Percentiles rank a stretch among this genome's conserved stretches.
Evolutionary conservation across 2,888 invertebrate genomes (phyloP).

Genomic region (Pachycephus smyrnensis): DNA sequence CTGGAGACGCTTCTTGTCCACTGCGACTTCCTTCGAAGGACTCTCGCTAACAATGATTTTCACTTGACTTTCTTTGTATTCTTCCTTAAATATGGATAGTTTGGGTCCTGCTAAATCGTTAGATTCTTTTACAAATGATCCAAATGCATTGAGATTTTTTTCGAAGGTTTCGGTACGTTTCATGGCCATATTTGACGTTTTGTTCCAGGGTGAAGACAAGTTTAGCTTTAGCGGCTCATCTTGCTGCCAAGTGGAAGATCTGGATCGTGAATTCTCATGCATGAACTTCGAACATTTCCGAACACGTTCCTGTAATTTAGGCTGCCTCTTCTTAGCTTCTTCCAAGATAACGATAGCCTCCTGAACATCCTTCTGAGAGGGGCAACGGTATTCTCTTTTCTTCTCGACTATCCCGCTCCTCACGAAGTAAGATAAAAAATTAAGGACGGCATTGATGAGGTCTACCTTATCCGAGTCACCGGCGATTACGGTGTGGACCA

Average conservation of each 20-base stretch:
- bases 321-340: slow-evolving; percentile 41
- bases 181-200: slow-evolving; percentile 29
- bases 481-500: slow-evolving; percentile 84
- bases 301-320: slow-evolving; percentile 24
- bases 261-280: not conserved
- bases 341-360: slow-evolving; percentile 51
- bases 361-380: slow-evolving; percentile 50
- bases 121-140: not conserved
- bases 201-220: not conserved
- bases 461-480: slow-evolving; percentile 74
- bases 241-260: not conserved
- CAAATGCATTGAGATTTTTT: slow-evolving; percentile 48
- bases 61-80: slow-evolving; percentile 42
- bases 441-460: slow-evolving; percentile 79
- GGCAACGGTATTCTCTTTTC: slow-evolving; percentile 47
- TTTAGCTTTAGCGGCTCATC: not conserved
- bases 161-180: slow-evolving; percentile 51
- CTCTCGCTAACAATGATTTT: slow-evolving; percentile 57
- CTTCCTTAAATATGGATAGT: slow-evolving; percentile 20
- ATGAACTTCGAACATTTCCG: not conserved
- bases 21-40: slow-evolving; percentile 24
- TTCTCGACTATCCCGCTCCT: slow-evolving; percentile 63
- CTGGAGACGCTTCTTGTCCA: slow-evolving; percentile 26
- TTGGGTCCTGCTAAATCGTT: not conserved
- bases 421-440: slow-evolving; percentile 88